phyloP scores from a whole-genome alignment of 1,140 invertebrate genomes.

The Lepidurus apus region DNA sequence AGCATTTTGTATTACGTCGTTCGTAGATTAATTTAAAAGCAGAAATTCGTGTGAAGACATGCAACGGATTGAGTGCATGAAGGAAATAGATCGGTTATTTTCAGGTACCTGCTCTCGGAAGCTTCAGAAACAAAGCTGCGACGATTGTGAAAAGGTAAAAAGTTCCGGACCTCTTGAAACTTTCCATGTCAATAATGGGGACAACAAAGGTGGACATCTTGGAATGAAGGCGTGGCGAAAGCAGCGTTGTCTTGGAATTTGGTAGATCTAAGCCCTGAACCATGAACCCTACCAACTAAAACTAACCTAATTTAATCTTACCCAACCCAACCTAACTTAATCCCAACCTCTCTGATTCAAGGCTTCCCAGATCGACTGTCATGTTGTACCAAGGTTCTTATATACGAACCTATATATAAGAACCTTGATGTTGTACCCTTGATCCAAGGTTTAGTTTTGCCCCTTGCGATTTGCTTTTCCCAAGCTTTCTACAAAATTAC shows the following conservation, averaged over 20 bases:
- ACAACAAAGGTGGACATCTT: not conserved
- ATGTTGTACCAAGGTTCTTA: too few relatives aligned
- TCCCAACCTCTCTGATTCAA: too few relatives aligned
- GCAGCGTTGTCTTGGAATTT: not conserved
- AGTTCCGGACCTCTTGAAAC: not conserved
- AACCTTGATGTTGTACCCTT: too few relatives aligned
- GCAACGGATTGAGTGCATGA: not conserved
- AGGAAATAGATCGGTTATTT: not conserved
- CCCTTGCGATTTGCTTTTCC: not conserved
- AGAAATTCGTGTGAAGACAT: not conserved
- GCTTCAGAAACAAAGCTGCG: not conserved
- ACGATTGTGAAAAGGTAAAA: not conserved
- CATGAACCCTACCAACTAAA: too few relatives aligned
- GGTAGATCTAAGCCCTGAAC: too few relatives aligned
- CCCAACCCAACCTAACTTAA: too few relatives aligned
- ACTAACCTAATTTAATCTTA: too few relatives aligned
- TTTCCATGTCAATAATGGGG: not conserved
- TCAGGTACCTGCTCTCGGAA: not conserved
- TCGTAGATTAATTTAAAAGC: not conserved
- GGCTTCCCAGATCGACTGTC: too few relatives aligned
- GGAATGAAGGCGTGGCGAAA: conserved; percentile 8
- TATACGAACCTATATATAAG: too few relatives aligned
- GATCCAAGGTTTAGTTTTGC: too few relatives aligned
- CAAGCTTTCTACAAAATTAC: not conserved
- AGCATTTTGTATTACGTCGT: not conserved